phyloP scores from a whole-genome alignment of 1,140 invertebrate genomes.

The Hycleus cichorii region DNA sequence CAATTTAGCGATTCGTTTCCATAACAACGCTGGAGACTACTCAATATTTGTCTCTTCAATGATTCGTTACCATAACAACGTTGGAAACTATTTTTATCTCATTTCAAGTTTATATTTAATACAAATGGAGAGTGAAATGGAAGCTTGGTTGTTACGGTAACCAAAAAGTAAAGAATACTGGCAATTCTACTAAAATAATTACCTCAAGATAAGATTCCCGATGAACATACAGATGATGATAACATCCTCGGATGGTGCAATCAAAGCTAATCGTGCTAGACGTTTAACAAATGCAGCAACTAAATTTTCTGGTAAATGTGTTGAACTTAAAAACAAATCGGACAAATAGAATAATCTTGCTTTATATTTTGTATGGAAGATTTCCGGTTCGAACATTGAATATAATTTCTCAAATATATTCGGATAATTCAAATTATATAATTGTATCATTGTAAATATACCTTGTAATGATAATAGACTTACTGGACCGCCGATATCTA shows the following conservation, averaged over 20 bases:
- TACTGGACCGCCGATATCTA: constrained; percentile 78
- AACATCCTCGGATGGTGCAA: constrained; percentile 74
- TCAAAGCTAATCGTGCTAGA: constrained; percentile 70
- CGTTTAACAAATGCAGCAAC: constrained; percentile 92
- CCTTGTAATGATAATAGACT: constrained; percentile 89
- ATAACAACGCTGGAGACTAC: too few relatives aligned
- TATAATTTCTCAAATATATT: constrained; percentile 93
- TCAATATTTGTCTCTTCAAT: too few relatives aligned
- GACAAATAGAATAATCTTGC: constrained; percentile 77
- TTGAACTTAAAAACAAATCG: constrained; percentile 87
- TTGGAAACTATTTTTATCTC: too few relatives aligned
- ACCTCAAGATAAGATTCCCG: constrained; percentile 74
- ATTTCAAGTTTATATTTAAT: too few relatives aligned
- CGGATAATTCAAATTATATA: constrained; percentile 92
- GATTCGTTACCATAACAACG: too few relatives aligned
- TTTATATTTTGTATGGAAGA: constrained; percentile 87
- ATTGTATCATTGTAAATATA: constrained; percentile 81
- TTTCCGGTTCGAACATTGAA: constrained; percentile 79
- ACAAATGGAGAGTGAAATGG: too few relatives aligned
- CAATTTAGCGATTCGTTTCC: too few relatives aligned
- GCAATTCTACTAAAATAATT: not conserved
- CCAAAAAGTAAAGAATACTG: too few relatives aligned
- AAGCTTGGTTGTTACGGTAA: too few relatives aligned
- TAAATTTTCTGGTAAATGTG: constrained; percentile 85
- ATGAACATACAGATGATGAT: constrained; percentile 75